phyloP scores from a whole-genome alignment of 1,140 invertebrate species.

The Diorhabda sublineata region DNA sequence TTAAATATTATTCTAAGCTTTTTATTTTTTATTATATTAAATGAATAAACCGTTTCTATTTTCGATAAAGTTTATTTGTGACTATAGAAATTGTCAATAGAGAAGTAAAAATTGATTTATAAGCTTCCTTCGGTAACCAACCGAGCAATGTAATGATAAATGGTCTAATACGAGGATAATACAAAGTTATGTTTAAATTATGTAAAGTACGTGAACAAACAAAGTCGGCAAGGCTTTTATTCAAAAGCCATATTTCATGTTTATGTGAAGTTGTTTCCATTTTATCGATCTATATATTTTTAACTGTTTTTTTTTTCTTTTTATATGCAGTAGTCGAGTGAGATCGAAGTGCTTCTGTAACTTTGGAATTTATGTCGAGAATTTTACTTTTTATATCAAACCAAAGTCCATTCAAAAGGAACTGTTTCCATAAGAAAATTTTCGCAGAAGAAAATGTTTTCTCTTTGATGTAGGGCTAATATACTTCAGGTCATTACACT shows the following conservation, averaged over 20 bases:
- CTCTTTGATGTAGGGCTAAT: too few relatives aligned
- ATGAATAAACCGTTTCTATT: too few relatives aligned
- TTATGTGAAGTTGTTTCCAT: background rate
- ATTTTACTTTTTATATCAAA: background rate
- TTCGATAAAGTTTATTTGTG: too few relatives aligned
- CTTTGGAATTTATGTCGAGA: background rate
- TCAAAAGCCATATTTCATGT: background rate
- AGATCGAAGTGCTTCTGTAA: conserved; percentile 2
- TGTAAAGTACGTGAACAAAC: background rate
- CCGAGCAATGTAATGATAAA: too few relatives aligned
- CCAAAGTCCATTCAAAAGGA: background rate
- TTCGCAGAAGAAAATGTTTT: background rate
- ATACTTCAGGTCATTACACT: too few relatives aligned
- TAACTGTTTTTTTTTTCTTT: background rate
- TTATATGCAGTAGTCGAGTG: background rate
- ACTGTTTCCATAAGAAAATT: background rate
- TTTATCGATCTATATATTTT: background rate
- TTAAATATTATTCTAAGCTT: too few relatives aligned
- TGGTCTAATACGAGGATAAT: background rate
- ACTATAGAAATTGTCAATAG: too few relatives aligned
- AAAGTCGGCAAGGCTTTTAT: background rate
- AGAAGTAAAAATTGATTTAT: too few relatives aligned
- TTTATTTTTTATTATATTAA: too few relatives aligned
- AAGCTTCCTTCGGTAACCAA: too few relatives aligned
- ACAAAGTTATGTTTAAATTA: background rate